Base-by-base conservation (phyloP, 2,797 vertebrate genomes). In the Acrocephalus scirpaceus region DNA sequence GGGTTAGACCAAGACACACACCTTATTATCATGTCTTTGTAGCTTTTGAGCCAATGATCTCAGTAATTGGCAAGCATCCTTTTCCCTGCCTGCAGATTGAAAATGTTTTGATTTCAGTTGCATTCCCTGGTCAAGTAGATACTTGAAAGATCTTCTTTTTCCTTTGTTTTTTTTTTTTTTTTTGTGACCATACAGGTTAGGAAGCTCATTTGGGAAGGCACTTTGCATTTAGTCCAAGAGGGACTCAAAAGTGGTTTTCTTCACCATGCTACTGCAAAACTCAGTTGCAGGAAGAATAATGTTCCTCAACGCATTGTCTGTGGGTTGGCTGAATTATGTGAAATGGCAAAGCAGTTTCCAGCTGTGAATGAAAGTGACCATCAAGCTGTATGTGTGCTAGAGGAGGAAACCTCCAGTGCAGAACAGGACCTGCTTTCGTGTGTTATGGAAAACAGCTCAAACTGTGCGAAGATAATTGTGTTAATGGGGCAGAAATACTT, bases 401-500 rank as follows among this genome's bases (percentile, higher is more conserved):
- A 92, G 11, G 97, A 98, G 26, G 93, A 97, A 34, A 25, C 42
- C 32, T 97, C 95, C 65, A 19, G 96, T 18, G 92, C 96, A 85
- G 97, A 98, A 29, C 97, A 98, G 15, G 98, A 99, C 93, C 88
- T 99, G 93, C 98, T 99, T 94, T 98, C 98, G 0, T 95, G 91
- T 69, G 85, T 99, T 57, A 98, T 97, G 11, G 98, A 99, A 97
- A 99, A 98, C 94, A 94, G 42, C n/a, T 91, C 96, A 10, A 94
- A 96, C 76, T 75, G 36, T 65, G 97, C 98, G 9, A 94, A 96
- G 47, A 97, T 97, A 78, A 95, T 99, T 65, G 95, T 94, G 3
- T 90, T 99, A 91, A 98, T 99, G 98, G 99, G 98, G 34, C 98
- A 99, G 93, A 98, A 98, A 30, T 99, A 99, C 84, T 95, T 99